phyloP scores from a whole-genome alignment of 1,140 invertebrate genomes.

The Zaprionus vittiger region DNA sequence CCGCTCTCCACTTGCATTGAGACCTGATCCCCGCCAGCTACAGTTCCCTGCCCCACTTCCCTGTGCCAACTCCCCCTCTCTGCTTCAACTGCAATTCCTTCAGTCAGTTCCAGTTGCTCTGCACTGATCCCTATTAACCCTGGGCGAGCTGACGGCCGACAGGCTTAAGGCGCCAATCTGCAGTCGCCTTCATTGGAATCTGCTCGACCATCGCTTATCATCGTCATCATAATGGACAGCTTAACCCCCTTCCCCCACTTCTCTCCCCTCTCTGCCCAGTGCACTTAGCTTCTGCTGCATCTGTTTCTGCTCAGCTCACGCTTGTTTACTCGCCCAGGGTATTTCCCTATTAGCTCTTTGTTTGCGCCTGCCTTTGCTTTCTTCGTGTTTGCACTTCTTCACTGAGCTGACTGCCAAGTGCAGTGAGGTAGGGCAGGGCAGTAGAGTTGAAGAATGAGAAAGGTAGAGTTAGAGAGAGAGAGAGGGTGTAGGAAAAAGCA shows the following conservation, averaged over 20 bases:
- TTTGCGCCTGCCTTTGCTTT: conserved; percentile 7
- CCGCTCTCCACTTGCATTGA: conserved; percentile 53
- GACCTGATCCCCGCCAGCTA: conserved; percentile 25
- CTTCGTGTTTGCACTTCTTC: neutral
- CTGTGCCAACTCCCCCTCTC: no score
- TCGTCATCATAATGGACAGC: conserved; percentile 39
- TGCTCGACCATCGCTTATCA: conserved; percentile 44
- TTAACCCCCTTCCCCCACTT: neutral
- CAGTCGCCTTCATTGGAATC: conserved; percentile 5
- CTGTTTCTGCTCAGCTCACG: conserved; percentile 20
- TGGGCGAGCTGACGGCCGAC: conserved; percentile 1
- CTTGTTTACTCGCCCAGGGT: conserved; percentile 28
- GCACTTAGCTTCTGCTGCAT: conserved; percentile 59
- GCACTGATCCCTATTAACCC: conserved; percentile 8
- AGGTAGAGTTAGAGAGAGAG: neutral
- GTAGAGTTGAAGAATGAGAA: neutral
- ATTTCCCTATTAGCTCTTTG: conserved; percentile 48
- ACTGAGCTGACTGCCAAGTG: conserved; percentile 30
- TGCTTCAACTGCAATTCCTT: no score
- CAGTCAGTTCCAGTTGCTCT: conserved; percentile 2
- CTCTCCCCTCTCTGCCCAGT: conserved; percentile 17
- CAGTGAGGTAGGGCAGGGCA: conserved; percentile 52
- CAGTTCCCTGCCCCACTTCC: no score
- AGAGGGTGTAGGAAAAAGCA: neutral
- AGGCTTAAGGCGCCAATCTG: conserved; percentile 39